These are phyloP conservation scores for Trinorchestia longiramus DNA, from an alignment of 1,140 invertebrate species.

Conservation along the genomic window DNA sequence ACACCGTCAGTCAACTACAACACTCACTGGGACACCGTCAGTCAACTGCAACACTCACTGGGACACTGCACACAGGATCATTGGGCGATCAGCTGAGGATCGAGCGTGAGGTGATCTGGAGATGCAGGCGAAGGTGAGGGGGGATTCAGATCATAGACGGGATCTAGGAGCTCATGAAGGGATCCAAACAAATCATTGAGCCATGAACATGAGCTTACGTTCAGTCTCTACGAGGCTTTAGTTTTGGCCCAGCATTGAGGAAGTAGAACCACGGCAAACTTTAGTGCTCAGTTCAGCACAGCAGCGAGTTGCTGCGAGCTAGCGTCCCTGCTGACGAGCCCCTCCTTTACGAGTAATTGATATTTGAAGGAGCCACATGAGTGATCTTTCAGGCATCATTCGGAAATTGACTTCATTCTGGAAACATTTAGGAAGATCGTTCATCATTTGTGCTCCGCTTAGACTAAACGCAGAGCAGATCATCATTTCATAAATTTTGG, in stretches of 20 bases:
- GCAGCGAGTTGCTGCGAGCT: neutral
- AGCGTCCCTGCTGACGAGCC: neutral
- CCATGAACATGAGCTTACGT: neutral
- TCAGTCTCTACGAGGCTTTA: neutral
- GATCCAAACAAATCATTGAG: neutral
- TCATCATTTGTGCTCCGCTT: neutral
- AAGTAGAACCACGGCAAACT: neutral
- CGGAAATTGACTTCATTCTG: neutral
- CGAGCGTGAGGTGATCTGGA: too few species aligned
- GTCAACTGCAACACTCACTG: neutral
- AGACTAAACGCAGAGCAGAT: neutral
- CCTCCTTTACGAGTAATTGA: neutral
- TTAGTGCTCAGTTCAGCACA: neutral
- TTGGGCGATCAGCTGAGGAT: too few species aligned
- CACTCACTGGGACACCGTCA: neutral
- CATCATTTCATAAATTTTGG: neutral
- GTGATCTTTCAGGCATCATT: neutral
- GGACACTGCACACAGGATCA: too few species aligned
- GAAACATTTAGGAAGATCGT: neutral
- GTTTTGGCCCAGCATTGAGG: neutral
- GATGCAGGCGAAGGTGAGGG: too few species aligned
- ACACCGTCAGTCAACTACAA: neutral
- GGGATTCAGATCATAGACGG: too few species aligned
- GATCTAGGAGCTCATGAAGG: too few species aligned
- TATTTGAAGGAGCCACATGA: neutral